These are phyloP conservation scores for Molorchus minor DNA, from an alignment of 2,888 invertebrate genomes.

Conservation along the genomic window DNA sequence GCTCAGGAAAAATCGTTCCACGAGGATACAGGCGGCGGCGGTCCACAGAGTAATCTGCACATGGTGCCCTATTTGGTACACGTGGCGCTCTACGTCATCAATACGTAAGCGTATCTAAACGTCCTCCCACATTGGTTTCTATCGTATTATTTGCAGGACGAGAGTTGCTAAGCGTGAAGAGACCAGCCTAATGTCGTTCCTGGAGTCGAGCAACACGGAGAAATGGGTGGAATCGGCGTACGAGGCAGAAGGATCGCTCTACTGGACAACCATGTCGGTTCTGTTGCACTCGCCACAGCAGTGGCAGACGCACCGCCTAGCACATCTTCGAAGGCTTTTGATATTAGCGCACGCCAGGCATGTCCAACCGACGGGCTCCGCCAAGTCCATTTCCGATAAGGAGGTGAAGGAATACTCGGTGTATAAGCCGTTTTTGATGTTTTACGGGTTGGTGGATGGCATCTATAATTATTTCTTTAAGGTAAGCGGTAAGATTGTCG, in stretches of 20 bases:
- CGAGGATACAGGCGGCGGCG: conserved; percentile 97
- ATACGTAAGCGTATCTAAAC: conserved; percentile 72
- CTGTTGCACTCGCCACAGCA: conserved; percentile 79
- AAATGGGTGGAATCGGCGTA: conserved; percentile 83
- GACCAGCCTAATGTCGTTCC: conserved; percentile 76
- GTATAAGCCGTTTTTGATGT: conserved; percentile 87
- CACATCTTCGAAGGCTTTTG: conserved; percentile 80
- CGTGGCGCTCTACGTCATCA: conserved; percentile 92
- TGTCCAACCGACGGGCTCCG: conserved; percentile 71
- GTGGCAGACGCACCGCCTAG: conserved; percentile 78
- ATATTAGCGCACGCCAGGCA: conserved; percentile 81
- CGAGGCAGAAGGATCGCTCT: conserved; percentile 93
- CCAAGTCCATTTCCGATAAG: conserved; percentile 65
- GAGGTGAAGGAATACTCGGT: conserved; percentile 75
- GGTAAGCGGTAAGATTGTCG: conserved; percentile 64
- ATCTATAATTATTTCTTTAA: conserved; percentile 88
- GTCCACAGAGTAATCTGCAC: conserved; percentile 97
- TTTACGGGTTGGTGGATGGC: conserved; percentile 85
- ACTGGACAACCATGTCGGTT: conserved; percentile 83
- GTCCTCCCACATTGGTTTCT: background rate
- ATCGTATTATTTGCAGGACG: conserved; percentile 64
- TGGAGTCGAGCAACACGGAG: conserved; percentile 71
- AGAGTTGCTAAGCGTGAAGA: conserved; percentile 82
- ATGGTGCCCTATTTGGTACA: conserved; percentile 93
- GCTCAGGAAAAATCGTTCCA: conserved; percentile 96